Base-by-base conservation (phyloP, 2,888 invertebrate genomes). In the Polyommatus icarus region DNA sequence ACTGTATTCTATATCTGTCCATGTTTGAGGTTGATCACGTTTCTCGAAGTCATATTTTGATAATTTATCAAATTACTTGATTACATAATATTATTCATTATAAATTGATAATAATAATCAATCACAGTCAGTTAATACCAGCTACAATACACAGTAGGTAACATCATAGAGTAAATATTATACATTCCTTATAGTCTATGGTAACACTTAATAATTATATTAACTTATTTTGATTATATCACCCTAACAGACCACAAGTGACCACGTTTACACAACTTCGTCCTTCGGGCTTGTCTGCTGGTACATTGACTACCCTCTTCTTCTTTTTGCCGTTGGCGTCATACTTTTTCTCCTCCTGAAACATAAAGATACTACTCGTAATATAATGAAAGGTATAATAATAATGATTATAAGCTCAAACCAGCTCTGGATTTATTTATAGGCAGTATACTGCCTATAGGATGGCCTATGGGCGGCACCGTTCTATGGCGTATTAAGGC, bases 281-380 rank as follows among this genome's bases (percentile, higher is more conserved):
- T 73, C 80, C 80, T 36, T 80, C 80, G 40, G 82, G 81, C 24
- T 85, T 87, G 6, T 83, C 84, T 0, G 88, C 86, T 0, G 84
- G 83, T 0, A 84, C 88, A 0, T 85, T 78, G 1, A 91, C 87
- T 1, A 89, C 88, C 57, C 85, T 85, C 83, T 90, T 91, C 84
- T 90, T 92, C 84, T 91, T 92, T 82, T 93, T 93, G 0, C 93
- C 93, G 57, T 89, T 91, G 0, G 87, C 91, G 71, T 93, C 93
- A 80, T 88, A 93, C 36, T 86, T 84, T 82, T 89, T 92, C 80
- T 93, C 93, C 76, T 90, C 91, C 93, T 93, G 88, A 8, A 86
- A 89, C 29, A 54, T 12, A 24, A 24, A n/a, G 12, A 54, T 1
- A 6, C 4, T 20, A n/a, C n/a, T n/a, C n/a, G n/a, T n/a, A 75